phyloP scores from a whole-genome alignment of 2,797 vertebrate species.

The Sebastes minor region DNA sequence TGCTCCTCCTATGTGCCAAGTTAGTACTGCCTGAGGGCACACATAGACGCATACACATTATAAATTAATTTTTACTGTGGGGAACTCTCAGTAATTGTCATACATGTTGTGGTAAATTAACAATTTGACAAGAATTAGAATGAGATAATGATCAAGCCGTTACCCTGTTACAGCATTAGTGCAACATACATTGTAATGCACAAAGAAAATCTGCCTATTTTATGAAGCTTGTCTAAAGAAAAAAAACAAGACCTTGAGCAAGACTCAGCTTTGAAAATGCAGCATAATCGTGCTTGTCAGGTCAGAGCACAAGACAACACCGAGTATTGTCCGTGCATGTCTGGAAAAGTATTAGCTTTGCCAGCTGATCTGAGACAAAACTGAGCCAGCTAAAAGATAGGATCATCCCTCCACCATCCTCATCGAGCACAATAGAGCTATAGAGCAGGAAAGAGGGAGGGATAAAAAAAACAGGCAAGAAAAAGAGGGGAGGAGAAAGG shows the following conservation, averaged over 20 bases:
- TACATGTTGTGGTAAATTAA: neutral
- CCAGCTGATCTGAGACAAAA: constrained; percentile 49
- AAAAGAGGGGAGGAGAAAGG: constrained; percentile 10
- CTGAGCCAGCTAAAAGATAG: constrained; percentile 37
- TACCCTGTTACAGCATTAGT: neutral
- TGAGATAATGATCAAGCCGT: neutral
- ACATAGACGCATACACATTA: neutral
- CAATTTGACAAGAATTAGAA: neutral
- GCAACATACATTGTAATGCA: neutral
- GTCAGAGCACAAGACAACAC: constrained; percentile 32
- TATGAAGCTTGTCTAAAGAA: neutral
- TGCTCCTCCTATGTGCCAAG: neutral
- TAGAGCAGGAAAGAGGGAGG: constrained; percentile 22
- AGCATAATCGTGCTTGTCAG: constrained; percentile 2
- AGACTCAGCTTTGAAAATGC: neutral
- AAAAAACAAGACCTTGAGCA: neutral
- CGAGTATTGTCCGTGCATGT: constrained; percentile 33
- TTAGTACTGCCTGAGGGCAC: constrained; percentile 11
- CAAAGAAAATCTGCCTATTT: neutral
- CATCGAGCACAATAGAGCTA: constrained; percentile 54
- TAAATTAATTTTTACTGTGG: neutral
- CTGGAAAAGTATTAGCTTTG: constrained; percentile 39
- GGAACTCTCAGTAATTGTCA: neutral
- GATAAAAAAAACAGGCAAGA: neutral
- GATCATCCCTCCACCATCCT: constrained; percentile 35